phyloP scores from a whole-genome alignment of 2,888 invertebrate species.

The Lepidocyrtinus sp. region DNA sequence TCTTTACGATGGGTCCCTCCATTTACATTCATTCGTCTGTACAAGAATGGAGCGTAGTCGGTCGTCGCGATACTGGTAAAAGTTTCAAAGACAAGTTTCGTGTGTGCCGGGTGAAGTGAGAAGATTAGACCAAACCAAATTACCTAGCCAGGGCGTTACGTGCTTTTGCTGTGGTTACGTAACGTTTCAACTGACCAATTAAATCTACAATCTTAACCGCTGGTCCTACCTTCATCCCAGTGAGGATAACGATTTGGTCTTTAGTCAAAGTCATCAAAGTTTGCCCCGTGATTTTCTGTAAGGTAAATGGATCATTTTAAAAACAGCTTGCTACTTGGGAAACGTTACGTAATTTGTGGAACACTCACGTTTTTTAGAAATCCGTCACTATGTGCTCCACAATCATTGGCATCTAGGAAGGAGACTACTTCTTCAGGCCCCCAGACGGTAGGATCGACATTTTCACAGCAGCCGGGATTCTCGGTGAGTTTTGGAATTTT shows the following conservation, averaged over 20 bases:
- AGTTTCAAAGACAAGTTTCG: conserved; percentile 5
- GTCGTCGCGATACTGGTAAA: not conserved
- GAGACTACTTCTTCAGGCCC: conserved; percentile 88
- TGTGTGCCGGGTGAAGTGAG: not conserved
- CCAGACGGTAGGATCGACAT: conserved; percentile 82
- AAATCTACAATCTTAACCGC: conserved; percentile 94
- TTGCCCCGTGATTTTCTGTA: conserved; percentile 85
- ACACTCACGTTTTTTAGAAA: conserved; percentile 76
- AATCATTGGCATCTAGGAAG: conserved; percentile 91
- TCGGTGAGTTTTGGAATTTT: conserved; percentile 79
- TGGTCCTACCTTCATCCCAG: conserved; percentile 95
- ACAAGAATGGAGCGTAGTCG: not conserved
- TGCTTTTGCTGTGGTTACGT: conserved; percentile 78
- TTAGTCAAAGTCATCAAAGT: conserved; percentile 86
- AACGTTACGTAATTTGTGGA: not conserved
- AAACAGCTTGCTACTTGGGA: too few relatives aligned
- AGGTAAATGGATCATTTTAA: conserved; percentile 28
- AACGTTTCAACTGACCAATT: conserved; percentile 91
- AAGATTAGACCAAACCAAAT: not conserved
- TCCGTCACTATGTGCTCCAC: conserved; percentile 77
- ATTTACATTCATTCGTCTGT: not conserved
- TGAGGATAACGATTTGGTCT: conserved; percentile 90
- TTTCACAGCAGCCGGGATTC: conserved; percentile 74
- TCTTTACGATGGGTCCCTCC: not conserved
- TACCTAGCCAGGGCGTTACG: conserved; percentile 63